Base-by-base conservation (phyloP, 2,113 vertebrate species). In the Ardeotis arabs region DNA sequence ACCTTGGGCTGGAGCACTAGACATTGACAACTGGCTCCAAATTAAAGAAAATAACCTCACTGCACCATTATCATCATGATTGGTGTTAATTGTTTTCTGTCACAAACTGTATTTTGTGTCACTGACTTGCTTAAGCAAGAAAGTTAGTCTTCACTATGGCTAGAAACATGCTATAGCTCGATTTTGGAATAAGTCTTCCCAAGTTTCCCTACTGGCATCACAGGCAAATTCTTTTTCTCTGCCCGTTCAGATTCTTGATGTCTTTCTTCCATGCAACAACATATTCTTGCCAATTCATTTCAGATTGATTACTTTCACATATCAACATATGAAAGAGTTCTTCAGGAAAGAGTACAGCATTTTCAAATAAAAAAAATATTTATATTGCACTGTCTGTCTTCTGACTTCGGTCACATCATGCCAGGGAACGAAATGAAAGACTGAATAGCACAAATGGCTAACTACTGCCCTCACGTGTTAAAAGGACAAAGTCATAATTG, bases 391-490 rank as follows among this genome's bases (percentile, higher is more conserved):
- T 49, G 11, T 21, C 6, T 49, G 11, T 21, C 14, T 52, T 69
- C 19, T 70, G 69, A 25, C n/a, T 66, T 70, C 25, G 14, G 18
- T 66, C 25, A 12, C 44, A 52, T 14, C 37, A 1, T 29, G 39
- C 8, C 23, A 4, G 39, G 39, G 59, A 78, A 29, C 3, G 1
- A 13, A 29, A 47, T 4, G 21, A 60, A 19, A 52, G 37, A 22
- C 49, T n/a, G 31, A 29, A 14, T 21, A 22, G 45, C 16, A 33
- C 56, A 31, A 23, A 22, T 75, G 84, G 84, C 29, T 73, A 39
- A 13, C 80, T 90, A 50, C 94, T 97, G 97, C 98, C 97, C 92
- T 88, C 97, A 1, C 1, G 29, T 93, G 97, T 96, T 64, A 15
- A 15, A 25, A 77, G 41, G 63, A 79, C 66, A 87, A 81, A 56